Conservation (phyloP, 2,888 invertebrate species). For the Tryphoninae sp. region DNA sequence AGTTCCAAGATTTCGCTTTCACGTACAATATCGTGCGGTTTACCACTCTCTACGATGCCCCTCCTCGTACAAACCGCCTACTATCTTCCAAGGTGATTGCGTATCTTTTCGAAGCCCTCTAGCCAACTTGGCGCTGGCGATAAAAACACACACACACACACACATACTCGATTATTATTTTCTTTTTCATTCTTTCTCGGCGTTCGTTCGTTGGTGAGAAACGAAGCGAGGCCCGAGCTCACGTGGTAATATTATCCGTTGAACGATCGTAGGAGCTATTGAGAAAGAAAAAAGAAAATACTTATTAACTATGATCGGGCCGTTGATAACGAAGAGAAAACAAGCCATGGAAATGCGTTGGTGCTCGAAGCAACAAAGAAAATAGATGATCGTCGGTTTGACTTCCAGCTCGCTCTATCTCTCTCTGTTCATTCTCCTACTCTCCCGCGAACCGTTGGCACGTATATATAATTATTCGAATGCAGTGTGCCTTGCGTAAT, state of each 20-base stretch:
- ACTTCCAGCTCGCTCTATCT: constrained; percentile 14
- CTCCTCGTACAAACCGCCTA: constrained; percentile 36
- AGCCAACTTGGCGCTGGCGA: constrained; percentile 5
- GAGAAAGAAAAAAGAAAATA: constrained; percentile 13
- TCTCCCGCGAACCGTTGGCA: constrained; percentile 38
- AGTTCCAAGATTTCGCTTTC: constrained; percentile 71
- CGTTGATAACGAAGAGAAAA: constrained; percentile 10
- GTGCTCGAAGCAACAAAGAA: constrained; percentile 43
- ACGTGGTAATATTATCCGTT: neutral
- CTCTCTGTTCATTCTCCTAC: constrained; percentile 22
- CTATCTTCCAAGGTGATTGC: constrained; percentile 47
- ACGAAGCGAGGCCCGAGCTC: neutral
- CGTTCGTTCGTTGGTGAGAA: neutral
- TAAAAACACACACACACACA: constrained; percentile 2
- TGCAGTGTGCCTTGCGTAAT: constrained; percentile 43
- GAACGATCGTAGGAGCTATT: neutral
- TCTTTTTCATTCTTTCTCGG: neutral
- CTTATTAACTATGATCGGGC: neutral
- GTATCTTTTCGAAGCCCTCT: constrained; percentile 20
- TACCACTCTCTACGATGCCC: constrained; percentile 57
- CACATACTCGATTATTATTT: neutral
- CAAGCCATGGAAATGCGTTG: constrained; percentile 24
- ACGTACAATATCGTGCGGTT: constrained; percentile 68
- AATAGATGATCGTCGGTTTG: constrained; percentile 49
- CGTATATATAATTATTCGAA: constrained; percentile 54